Conservation (phyloP, 2,888 invertebrate species). For the Archaeoteleia sp. region DNA sequence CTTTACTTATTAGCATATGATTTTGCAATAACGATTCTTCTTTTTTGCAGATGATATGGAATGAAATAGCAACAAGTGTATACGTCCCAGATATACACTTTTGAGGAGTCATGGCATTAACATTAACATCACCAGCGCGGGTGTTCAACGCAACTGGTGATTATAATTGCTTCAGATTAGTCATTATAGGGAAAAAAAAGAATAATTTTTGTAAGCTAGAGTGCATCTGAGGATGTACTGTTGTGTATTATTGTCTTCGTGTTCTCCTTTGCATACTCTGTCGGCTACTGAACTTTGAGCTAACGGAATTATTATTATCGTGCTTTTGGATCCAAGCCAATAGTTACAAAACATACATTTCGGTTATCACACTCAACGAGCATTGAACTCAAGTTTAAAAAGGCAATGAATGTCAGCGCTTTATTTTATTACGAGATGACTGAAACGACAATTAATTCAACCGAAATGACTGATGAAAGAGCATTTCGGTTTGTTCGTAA, state of each 20-base stretch:
- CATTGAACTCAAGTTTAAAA: constrained; percentile 62
- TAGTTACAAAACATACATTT: constrained; percentile 71
- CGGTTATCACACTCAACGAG: constrained; percentile 62
- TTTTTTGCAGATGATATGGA: constrained; percentile 57
- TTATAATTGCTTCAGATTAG: no score
- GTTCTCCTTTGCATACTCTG: constrained; percentile 49
- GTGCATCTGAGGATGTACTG: constrained; percentile 14
- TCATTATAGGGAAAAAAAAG: constrained; percentile 2
- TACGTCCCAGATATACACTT: constrained; percentile 40
- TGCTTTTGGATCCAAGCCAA: constrained; percentile 68
- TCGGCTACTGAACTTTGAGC: constrained; percentile 69
- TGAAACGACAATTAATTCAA: constrained; percentile 15
- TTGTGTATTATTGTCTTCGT: constrained; percentile 43
- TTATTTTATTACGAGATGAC: constrained; percentile 18
- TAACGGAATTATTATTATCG: constrained; percentile 69
- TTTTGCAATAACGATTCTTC: no score
- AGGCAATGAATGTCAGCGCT: constrained; percentile 47
- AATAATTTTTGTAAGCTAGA: constrained; percentile 15
- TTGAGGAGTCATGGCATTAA: constrained; percentile 65
- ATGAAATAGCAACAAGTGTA: constrained; percentile 49
- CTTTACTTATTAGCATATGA: no score
- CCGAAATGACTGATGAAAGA: constrained; percentile 4
- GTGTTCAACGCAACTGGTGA: constrained; percentile 71
- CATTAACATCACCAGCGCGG: constrained; percentile 67
- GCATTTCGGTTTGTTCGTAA: neutral